A percentile compares a stretch with the other conserved stretches of the same genome.
These are phyloP conservation scores for Antechinus flavipes DNA, from an alignment of 2,113 vertebrate species.

Conservation along the genomic window DNA sequence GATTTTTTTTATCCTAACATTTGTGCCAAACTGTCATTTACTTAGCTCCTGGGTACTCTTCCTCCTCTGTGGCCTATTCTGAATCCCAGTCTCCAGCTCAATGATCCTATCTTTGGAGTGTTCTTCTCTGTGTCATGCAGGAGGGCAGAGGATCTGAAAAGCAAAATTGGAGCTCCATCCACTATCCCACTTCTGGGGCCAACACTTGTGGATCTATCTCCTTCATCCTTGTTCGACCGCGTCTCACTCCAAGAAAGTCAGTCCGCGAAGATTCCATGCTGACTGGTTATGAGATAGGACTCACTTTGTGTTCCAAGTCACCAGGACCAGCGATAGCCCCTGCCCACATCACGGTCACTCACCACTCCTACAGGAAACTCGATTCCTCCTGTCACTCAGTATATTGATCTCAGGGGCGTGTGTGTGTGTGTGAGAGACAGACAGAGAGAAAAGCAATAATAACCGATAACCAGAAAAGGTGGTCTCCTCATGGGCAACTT, in stretches of 20 bases:
- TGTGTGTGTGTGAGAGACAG: no score
- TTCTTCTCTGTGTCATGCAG: not conserved
- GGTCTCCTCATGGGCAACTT: not conserved
- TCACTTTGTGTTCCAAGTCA: not conserved
- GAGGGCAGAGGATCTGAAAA: not conserved
- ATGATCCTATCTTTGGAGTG: no score
- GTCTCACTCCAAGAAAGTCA: not conserved
- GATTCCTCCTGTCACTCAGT: no score
- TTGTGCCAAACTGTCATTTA: not conserved
- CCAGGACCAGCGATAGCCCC: not conserved
- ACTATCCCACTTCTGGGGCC: not conserved
- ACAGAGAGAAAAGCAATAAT: no score
- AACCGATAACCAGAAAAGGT: not conserved
- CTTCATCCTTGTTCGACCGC: not conserved
- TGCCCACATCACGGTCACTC: not conserved
- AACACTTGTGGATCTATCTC: not conserved
- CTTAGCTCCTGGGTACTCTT: not conserved
- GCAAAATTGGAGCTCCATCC: not conserved
- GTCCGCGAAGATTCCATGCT: not conserved
- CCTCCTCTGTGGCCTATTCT: not conserved
- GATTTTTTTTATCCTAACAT: not conserved
- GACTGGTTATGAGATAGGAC: not conserved
- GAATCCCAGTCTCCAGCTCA: no score
- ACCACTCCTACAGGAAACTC: not conserved
- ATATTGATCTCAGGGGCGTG: no score